Base-by-base conservation (phyloP, 2,797 vertebrate species). In the Percopsis omiscomaycus region DNA sequence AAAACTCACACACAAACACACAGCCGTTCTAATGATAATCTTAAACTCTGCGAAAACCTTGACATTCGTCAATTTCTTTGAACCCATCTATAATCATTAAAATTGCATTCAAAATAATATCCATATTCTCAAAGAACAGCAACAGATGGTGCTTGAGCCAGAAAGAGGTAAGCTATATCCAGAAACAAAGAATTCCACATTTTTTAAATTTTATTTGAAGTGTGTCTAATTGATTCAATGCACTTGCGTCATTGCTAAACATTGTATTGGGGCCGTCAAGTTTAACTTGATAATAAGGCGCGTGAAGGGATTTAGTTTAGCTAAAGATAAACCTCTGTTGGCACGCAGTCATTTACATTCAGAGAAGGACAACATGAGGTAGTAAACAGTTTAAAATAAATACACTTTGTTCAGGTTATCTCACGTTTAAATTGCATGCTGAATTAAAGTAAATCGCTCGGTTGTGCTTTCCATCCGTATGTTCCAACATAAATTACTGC, bases 191-290 rank as follows among this genome's bases (percentile, higher is more conserved):
- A 37, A 37, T 37, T 37, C 5, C 32, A 22, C 22, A 22, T 22
- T 22, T 22, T 22, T 22, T 22, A 37, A 37, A 37, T 5, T 6
- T 52, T 9, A 52, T 52, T 52, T 53, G 27, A 10, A 53, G 15
- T 29, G 22, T 30, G 28, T 47, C 51, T 53, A 53, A 53, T 53
- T 53, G 22, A 12, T 53, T 53, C 51, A 53, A 28, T 29, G 16
- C 50, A 16, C 22, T 53, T 8, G 22, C 10, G 52, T 13, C 22
- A 54, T 29, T 27, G 32, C 9, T 37, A 37, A 37, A 37, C 32
- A 37, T 37, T 37, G 32, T 37, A 37, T 8, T 8, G 2, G 9
- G 32, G 32, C 32, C 6, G 8, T 37, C 32, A 8, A 37, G 32
- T 37, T 8, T 22, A 22, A 22, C 22, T 22, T 22, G 22, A 22